phyloP scores from a whole-genome alignment of 2,888 invertebrate species.

The Sarcophaga carnaria region DNA sequence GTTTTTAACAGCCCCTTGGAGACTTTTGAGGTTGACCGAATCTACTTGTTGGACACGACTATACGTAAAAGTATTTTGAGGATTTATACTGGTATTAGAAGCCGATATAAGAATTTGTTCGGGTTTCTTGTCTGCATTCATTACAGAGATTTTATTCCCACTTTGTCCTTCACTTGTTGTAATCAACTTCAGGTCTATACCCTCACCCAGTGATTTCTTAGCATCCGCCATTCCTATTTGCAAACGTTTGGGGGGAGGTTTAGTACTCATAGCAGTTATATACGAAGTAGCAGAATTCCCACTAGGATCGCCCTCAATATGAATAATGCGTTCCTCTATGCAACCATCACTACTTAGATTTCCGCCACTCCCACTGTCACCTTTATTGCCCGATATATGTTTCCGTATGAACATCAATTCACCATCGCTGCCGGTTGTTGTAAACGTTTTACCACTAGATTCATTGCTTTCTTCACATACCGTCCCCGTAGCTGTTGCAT shows the following conservation, averaged over 20 bases:
- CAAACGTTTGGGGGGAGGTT: constrained; percentile 61
- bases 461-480: constrained; percentile 62
- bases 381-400: constrained; percentile 46
- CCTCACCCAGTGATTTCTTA: constrained; percentile 62
- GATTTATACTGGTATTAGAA: constrained; percentile 53
- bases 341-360: constrained; percentile 54
- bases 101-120: constrained; percentile 64
- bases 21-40: constrained; percentile 55
- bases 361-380: constrained; percentile 11
- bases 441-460: constrained; percentile 50
- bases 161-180: constrained; percentile 47
- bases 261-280: constrained; percentile 60
- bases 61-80: constrained; percentile 65
- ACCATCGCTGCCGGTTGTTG: constrained; percentile 40
- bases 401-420: constrained; percentile 64
- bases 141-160: constrained; percentile 44
- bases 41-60: constrained; percentile 61
- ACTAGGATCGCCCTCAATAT: constrained; percentile 62
- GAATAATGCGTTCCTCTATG: constrained; percentile 61
- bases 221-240: constrained; percentile 64
- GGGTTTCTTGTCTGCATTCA: constrained; percentile 54
- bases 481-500: constrained; percentile 41
- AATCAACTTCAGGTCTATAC: constrained; percentile 64
- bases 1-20: constrained; percentile 72
- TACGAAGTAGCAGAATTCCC: constrained; percentile 56